Base-by-base conservation (phyloP, 2,113 vertebrate genomes). In the Jaculus jaculus region DNA sequence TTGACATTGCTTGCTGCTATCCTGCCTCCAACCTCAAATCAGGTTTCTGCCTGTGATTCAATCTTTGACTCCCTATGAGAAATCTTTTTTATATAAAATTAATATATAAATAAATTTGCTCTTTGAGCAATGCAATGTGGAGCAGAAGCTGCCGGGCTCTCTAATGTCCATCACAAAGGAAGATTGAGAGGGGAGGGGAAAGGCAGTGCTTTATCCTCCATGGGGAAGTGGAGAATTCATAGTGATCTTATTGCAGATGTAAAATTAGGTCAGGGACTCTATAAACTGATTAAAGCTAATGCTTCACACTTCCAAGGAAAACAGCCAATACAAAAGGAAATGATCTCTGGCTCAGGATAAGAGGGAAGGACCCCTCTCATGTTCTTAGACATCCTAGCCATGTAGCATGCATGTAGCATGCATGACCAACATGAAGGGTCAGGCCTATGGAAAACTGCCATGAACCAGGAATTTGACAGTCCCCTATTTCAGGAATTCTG, bases 1-100 rank as follows among this genome's bases (percentile, higher is more conserved):
- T 88, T 89, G 4, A 42, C 87, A 78, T 18, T 0, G 66, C 54
- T 81, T 68, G 71, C 94, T 77, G 11, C 0, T 5, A 80, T 71
- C 65, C 89, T 26, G 58, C 94, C 89, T 86, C 72, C 95, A 96
- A 91, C 47, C 63, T 80, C 84, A 97, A 82, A 90, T 96, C 95
- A 93, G 84, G 13, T 92, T 95, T 97, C 95, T 93, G 89, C 30
- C 30, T 94, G 82, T 58, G n/a, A 94, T 93, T 96, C 95, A 94
- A 96, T 96, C 91, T 96, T 84, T 75, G 0, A 6, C 20, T 90
- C 81, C 93, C 96, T 96, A 80, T 80, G 83, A 97, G 96, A 96
- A 95, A 96, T 95, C 71, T 97, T 80, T 97, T 94, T 89, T 79
- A 92, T 97, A 96, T 93, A 95, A 97, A 96, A 97, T 95, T 94